Evolutionary conservation across 2,113 vertebrate species (phyloP).

Genomic region (Copsychus sechellarum): DNA sequence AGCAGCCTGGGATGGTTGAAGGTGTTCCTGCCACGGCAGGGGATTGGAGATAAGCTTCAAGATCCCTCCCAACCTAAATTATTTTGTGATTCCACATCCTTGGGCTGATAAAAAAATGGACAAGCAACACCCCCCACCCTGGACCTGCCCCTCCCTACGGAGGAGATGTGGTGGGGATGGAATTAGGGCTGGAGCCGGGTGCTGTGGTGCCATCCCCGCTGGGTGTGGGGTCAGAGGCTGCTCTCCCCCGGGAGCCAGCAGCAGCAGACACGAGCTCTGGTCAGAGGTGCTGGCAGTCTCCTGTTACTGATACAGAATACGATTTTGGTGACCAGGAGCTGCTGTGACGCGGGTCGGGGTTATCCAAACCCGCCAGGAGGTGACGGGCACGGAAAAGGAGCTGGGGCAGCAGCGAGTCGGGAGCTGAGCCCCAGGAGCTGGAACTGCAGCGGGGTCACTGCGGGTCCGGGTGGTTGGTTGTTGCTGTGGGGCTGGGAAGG

Average conservation of each 20-base stretch:
- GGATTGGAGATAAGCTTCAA: not conserved
- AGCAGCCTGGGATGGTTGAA: not conserved
- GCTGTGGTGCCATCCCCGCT: fast-evolving
- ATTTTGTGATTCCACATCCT: not conserved
- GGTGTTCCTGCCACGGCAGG: not conserved
- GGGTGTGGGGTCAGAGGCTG: not conserved
- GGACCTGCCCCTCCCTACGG: fast-evolving
- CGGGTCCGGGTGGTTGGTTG: not conserved
- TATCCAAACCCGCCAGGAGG: not conserved
- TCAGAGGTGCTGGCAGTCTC: not conserved
- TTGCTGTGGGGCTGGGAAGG: too few species aligned
- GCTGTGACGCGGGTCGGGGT: not conserved
- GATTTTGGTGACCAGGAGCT: conserved; percentile 10
- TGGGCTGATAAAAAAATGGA: not conserved
- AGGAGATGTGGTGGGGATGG: not conserved
- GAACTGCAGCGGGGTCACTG: not conserved
- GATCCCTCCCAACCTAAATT: not conserved
- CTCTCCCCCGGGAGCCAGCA: not conserved
- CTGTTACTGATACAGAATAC: conserved; percentile 36
- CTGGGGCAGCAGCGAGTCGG: not conserved
- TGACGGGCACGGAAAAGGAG: not conserved
- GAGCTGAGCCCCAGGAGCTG: not conserved
- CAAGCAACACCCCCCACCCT: fast-evolving
- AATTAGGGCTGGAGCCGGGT: not conserved
- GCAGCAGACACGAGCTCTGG: not conserved